Evolutionary conservation across 2,797 vertebrate genomes (phyloP).

Genomic region (Xiphophorus birchmanni): DNA sequence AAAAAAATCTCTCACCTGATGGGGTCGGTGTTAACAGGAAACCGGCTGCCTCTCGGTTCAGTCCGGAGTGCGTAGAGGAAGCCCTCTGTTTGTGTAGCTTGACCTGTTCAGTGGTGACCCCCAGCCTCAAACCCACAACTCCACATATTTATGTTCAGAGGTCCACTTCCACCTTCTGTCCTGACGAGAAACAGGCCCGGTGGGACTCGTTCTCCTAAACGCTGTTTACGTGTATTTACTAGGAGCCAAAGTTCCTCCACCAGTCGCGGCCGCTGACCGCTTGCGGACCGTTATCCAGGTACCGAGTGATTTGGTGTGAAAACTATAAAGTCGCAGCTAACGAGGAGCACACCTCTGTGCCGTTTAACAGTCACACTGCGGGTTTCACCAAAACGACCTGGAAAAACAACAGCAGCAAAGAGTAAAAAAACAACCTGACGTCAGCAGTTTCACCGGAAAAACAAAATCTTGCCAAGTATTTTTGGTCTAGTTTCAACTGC

Average conservation of each 20-base stretch:
- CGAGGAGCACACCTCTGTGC: constrained; percentile 16
- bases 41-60: constrained; percentile 16
- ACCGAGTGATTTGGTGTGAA: not conserved
- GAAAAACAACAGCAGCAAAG: constrained; percentile 48
- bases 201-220: constrained; percentile 1
- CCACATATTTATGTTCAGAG: constrained; percentile 61
- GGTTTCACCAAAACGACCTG: constrained; percentile 40
- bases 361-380: constrained; percentile 41
- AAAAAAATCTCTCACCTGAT: constrained; percentile 3
- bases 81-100: constrained; percentile 61
- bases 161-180: constrained; percentile 50
- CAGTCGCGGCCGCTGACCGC: not conserved
- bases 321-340: not conserved
- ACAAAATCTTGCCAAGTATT: no score
- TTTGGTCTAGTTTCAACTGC: no score
- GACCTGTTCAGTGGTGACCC: constrained; percentile 47
- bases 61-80: constrained; percentile 45
- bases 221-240: constrained; percentile 7
- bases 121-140: constrained; percentile 33
- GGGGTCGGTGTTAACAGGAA: constrained; percentile 21
- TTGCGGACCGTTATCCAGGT: not conserved
- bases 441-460: constrained; percentile 22
- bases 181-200: constrained; percentile 7
- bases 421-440: constrained; percentile 44
- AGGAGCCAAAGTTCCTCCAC: not conserved